A percentile compares a stretch with the other conserved stretches of the same genome.
Conservation (phyloP, 2,797 vertebrate genomes). For the Hydrolagus colliei region DNA sequence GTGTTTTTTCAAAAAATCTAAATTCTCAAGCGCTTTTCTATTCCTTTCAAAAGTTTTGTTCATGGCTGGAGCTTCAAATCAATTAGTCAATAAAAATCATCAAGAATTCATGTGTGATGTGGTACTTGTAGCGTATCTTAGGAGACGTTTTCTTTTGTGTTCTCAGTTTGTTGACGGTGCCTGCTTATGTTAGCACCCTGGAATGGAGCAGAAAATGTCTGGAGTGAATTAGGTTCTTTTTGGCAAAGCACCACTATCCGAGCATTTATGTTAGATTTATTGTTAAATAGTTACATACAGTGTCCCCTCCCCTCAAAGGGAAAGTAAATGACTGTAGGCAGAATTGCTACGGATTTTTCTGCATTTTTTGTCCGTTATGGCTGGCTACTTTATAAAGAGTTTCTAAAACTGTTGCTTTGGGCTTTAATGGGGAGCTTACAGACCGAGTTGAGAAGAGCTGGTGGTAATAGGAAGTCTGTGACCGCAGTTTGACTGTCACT, state of each 20-base stretch:
- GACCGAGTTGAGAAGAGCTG: constrained; percentile 7
- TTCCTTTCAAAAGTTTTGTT: neutral
- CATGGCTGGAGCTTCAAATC: neutral
- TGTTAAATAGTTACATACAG: neutral
- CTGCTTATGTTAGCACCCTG: neutral
- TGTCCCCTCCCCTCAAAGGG: too few relatives aligned
- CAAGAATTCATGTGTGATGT: neutral
- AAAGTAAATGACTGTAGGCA: neutral
- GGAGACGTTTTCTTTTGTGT: neutral
- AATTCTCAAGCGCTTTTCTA: too few relatives aligned
- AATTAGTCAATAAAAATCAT: neutral
- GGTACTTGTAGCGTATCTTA: neutral
- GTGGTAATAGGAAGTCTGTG: constrained; percentile 1
- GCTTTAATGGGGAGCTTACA: neutral
- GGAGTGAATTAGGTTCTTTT: constrained; percentile 1
- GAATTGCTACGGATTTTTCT: neutral
- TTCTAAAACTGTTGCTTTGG: neutral
- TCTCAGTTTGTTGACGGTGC: too few relatives aligned
- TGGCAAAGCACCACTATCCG: neutral
- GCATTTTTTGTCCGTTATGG: neutral
- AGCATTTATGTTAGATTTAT: neutral
- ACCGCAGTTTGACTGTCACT: neutral
- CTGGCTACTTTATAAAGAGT: neutral
- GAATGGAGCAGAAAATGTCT: neutral
- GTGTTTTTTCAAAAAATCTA: too few relatives aligned